Base-by-base conservation (phyloP, 1,140 invertebrate genomes). In the Batillaria attramentaria region DNA sequence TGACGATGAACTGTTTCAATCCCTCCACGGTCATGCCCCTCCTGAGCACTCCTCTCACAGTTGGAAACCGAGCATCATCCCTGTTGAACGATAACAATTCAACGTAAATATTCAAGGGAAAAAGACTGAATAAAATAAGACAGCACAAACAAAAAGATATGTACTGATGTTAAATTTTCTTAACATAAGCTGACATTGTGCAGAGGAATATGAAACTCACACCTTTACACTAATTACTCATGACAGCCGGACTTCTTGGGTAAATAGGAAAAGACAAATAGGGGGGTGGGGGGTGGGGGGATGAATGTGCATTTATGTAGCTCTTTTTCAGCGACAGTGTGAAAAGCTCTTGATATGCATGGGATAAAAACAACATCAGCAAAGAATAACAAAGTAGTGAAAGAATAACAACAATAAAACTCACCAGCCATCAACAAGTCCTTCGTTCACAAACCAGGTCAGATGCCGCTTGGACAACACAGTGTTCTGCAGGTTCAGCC, bases 61-160 rank as follows among this genome's bases (percentile, higher is more conserved):
- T 99, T 33, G 99, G 99, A 92, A 99, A 98, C 57, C 99, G 93
- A 8, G 99, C 98, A 93, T 99, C 99, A 93, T 99, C 97, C 95
- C 95, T 95, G 81, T 50, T 91, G 81, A 39, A 33, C 72, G 42
- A 77, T 42, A 41, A 39, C 57, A 74, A 79, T n/a, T n/a, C 5
- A 33, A 79, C 28, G n/a, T n/a, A n/a, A n/a, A n/a, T n/a, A n/a
- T n/a, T n/a, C n/a, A n/a, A n/a, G n/a, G n/a, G 5, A 70, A 41
- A 70, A 74, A 8, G 13, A 79, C 5, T 78, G 68, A 33, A 54
- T 6, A 66, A 13, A 77, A 66, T 16, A 18, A 65, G 6, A 42
- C 35, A 77, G 6, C 35, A 31, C 18, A 10, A 31, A 66, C 31
- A 13, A 20, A 31, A 24, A 24, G 16, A 72, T 16, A 42, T 20